Evolutionary conservation across 2,797 vertebrate species (phyloP).

Genomic region (Peromyscus aztecus): DNA sequence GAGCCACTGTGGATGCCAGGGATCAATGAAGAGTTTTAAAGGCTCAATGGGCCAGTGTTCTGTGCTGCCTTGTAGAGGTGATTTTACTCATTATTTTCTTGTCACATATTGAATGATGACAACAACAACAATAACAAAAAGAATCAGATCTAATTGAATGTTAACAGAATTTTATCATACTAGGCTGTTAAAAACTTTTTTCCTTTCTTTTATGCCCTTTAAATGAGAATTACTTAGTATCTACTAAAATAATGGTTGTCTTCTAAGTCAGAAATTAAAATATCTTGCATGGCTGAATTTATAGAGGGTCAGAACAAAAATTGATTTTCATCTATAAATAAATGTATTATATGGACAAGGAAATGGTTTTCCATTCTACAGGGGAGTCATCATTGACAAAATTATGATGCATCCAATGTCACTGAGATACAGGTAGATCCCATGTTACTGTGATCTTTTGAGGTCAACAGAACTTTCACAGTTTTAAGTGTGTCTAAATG

Average conservation of each 20-base stretch:
- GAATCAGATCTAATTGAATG: background rate
- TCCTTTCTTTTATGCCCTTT: background rate
- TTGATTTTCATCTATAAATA: conserved; percentile 9
- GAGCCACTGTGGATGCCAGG: too few species aligned
- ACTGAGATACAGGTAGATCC: background rate
- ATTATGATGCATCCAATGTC: background rate
- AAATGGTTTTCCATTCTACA: background rate
- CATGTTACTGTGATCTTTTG: background rate
- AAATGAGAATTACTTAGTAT: conserved; percentile 47
- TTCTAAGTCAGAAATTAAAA: conserved; percentile 31
- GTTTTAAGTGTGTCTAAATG: conserved; percentile 44
- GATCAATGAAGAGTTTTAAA: background rate
- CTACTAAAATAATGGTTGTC: background rate
- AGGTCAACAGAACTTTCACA: background rate
- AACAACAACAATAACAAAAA: background rate
- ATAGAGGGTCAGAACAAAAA: conserved; percentile 40
- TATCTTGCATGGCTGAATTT: background rate
- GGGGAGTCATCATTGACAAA: background rate
- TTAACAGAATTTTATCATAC: background rate
- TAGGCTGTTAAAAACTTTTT: background rate
- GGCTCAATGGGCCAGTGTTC: background rate
- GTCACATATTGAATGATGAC: background rate
- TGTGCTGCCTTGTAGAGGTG: background rate
- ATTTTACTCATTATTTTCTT: background rate
- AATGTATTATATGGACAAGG: background rate